Conservation (phyloP, 35 echinoderm and acorn worm species). For the Apostichopus parvimensis region DNA sequence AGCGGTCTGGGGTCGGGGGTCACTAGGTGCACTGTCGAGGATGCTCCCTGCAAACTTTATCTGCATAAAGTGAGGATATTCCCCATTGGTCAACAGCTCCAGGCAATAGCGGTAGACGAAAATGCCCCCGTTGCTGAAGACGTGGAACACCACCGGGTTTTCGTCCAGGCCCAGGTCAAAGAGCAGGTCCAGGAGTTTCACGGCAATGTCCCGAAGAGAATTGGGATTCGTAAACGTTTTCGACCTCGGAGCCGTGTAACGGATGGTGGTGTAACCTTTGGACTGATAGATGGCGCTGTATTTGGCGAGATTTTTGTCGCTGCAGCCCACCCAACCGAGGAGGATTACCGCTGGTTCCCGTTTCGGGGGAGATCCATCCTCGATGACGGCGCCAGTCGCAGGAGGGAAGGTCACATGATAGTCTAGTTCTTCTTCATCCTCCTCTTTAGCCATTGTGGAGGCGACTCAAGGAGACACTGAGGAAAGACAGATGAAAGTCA, state of each 20-base stretch:
- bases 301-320: constrained; percentile 85
- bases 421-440: constrained; percentile 73
- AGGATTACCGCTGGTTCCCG: constrained; percentile 84
- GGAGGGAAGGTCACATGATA: constrained; percentile 97
- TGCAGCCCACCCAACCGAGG: constrained; percentile 87
- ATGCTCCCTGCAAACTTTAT: constrained; percentile 72
- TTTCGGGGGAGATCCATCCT: background rate
- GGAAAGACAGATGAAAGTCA: background rate
- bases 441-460: background rate
- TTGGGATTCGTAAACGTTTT: constrained; percentile 39
- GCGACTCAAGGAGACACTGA: background rate
- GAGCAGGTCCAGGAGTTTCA: constrained; percentile 76
- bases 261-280: constrained; percentile 78
- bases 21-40: constrained; percentile 76
- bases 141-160: constrained; percentile 86
- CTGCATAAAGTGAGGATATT: constrained; percentile 29
- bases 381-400: constrained; percentile 7
- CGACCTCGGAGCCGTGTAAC: constrained; percentile 69
- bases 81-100: constrained; percentile 65
- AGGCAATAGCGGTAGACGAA: constrained; percentile 73
- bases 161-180: constrained; percentile 92
- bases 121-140: constrained; percentile 88
- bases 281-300: constrained; percentile 96
- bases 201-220: constrained; percentile 48
- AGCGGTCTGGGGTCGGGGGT: constrained; percentile 17